phyloP scores from a whole-genome alignment of 2,113 vertebrate genomes.

The Salvelinus alpinus region DNA sequence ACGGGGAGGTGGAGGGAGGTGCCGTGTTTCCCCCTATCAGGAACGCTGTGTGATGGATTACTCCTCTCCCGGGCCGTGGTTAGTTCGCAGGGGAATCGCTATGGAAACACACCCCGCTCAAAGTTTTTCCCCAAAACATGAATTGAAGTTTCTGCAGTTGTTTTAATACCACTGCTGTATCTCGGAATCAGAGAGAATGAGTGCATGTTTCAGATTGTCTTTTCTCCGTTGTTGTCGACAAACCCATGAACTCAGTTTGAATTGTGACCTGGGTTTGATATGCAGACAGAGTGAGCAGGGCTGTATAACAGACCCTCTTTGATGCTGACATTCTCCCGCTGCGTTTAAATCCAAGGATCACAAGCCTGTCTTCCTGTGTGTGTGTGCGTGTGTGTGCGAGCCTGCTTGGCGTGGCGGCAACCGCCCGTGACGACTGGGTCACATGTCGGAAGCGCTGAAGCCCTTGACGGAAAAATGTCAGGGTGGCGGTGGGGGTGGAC shows the following conservation, averaged over 20 bases:
- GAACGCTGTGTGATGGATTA: slow-evolving; percentile 54
- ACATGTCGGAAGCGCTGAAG: slow-evolving; percentile 17
- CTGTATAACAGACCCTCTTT: slow-evolving; percentile 9
- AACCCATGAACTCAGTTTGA: slow-evolving; percentile 18
- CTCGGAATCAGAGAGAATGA: slow-evolving; percentile 21
- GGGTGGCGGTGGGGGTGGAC: background rate
- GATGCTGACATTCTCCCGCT: slow-evolving; percentile 30
- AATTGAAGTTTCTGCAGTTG: slow-evolving; percentile 18
- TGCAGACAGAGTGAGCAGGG: background rate
- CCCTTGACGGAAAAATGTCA: slow-evolving; percentile 40
- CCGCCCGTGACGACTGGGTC: background rate
- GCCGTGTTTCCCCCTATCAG: slow-evolving; percentile 32
- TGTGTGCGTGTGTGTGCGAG: background rate
- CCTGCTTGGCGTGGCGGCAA: no score
- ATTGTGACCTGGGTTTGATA: slow-evolving; percentile 3
- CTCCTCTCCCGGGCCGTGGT: slow-evolving; percentile 30
- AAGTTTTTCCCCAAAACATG: background rate
- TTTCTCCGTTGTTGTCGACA: background rate
- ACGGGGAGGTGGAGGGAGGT: background rate
- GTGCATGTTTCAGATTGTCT: background rate
- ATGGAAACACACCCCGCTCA: slow-evolving; percentile 34
- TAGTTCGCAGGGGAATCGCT: slow-evolving; percentile 39
- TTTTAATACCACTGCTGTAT: slow-evolving; percentile 19
- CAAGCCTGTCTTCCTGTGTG: slow-evolving; percentile 1
- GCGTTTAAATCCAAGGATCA: slow-evolving; percentile 16